Evolutionary conservation across 2,797 vertebrate species (phyloP), one percentile per base, ranked within the genome.

Genomic region (Eptatretus atami): DNA sequence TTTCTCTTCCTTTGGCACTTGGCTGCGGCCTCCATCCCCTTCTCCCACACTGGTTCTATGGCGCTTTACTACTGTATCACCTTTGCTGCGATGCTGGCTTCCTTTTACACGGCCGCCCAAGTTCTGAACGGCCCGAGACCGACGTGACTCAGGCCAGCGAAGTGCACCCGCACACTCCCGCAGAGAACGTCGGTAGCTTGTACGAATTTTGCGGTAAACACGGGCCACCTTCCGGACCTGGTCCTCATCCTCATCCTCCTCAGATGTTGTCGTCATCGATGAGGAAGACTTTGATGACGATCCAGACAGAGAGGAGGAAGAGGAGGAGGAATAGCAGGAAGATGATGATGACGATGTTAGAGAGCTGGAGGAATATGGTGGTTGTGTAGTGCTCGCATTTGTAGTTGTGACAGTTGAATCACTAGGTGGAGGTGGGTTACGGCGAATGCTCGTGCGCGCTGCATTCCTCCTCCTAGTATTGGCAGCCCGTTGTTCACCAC

Each of bases 381-480:
- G 57, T 61, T 61, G n/a, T n/a, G n/a, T n/a, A 24, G 57, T 25
- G 57, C n/a, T 11, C 9, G 55, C 57, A 24, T n/a, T 25, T 44
- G 31, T 44, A 44, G 31, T 44, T n/a, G 57, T 11, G 57, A 24
- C 57, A n/a, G 57, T 25, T 25, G 10, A n/a, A n/a, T 25, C 57
- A 24, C 11, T 25, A n/a, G 57, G 57, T 12, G 57, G 57, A 24
- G n/a, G 57, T 25, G n/a, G 57, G 57, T 25, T n/a, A 24, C 57
- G n/a, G 12, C 57, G 57, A 24, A 24, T 25, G 57, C 57, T n/a
- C 57, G 57, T 61, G 57, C 88, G 75, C 69, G 79, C 73, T 1
- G 85, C 85, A 1, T 92, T 94, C 64, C 84, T 81, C 53, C 84
- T 86, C 53, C 81, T 72, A 63, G 77, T 80, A 6, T 77, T 65